phyloP scores from a whole-genome alignment of 2,113 vertebrate genomes.

The Ceyx cyanopectus region DNA sequence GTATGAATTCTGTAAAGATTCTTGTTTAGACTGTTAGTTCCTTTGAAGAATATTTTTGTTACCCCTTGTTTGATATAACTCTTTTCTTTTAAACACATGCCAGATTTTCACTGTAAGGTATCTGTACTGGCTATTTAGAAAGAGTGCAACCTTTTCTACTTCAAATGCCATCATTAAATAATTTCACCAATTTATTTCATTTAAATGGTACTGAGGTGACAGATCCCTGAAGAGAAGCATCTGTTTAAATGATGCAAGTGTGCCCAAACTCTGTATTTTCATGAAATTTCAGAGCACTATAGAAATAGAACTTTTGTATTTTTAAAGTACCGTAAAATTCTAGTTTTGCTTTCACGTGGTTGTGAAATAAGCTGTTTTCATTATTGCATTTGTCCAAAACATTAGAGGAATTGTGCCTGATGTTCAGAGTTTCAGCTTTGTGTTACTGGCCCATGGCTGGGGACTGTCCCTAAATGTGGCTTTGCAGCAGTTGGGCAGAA shows the following conservation, averaged over 20 bases:
- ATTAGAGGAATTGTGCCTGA: neutral
- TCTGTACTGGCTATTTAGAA: neutral
- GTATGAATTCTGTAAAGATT: neutral
- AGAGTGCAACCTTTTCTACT: neutral
- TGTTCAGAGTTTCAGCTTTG: accelerated
- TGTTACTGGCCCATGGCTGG: accelerated
- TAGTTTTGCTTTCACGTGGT: neutral
- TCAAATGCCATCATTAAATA: neutral
- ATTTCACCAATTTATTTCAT: neutral
- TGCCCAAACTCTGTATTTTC: neutral
- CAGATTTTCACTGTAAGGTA: neutral
- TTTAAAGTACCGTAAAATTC: neutral
- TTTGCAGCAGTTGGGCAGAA: neutral
- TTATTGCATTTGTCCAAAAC: accelerated
- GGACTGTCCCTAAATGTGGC: neutral
- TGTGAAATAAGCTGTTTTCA: neutral
- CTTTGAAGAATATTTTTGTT: neutral
- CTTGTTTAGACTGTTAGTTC: neutral
- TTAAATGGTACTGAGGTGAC: neutral
- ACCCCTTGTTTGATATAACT: neutral
- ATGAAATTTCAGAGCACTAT: neutral
- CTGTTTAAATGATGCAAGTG: neutral
- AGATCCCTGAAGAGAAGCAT: neutral
- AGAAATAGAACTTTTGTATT: accelerated
- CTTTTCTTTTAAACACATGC: neutral